Conservation (phyloP, 2,797 vertebrate species). For the Mormyrops attenuatus region DNA sequence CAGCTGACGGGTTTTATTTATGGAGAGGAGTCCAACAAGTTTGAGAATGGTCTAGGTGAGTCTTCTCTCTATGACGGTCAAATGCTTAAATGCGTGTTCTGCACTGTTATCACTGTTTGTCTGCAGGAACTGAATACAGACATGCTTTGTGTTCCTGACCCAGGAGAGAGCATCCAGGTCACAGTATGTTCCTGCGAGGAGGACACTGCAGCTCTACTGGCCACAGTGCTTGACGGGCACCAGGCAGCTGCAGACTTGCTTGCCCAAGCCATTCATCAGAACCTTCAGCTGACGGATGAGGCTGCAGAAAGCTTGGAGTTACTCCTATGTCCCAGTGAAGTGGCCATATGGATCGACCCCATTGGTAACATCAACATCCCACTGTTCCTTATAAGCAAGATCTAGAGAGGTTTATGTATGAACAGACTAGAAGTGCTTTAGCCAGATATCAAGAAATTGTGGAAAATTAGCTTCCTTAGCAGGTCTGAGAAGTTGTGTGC, state of each 20-base stretch:
- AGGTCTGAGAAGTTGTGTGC: background rate
- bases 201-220: conserved; percentile 56
- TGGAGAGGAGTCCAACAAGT: conserved; percentile 75
- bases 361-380: conserved; percentile 53
- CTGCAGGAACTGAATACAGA: background rate
- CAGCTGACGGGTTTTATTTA: conserved; percentile 65
- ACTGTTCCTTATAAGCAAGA: background rate
- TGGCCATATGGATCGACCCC: conserved; percentile 73
- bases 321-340: conserved; percentile 54
- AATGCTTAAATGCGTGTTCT: background rate
- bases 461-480: background rate
- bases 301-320: conserved; percentile 47
- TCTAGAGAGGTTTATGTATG: background rate
- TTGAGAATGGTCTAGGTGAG: conserved; percentile 72
- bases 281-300: conserved; percentile 44
- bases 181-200: conserved; percentile 57
- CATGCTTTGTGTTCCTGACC: background rate
- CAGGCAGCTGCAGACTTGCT: conserved; percentile 54
- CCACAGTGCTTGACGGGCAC: conserved; percentile 61
- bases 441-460: background rate
- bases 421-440: background rate
- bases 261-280: conserved; percentile 64
- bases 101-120: background rate
- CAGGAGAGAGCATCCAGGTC: conserved; percentile 65
- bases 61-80: background rate